phyloP scores from a whole-genome alignment of 2,888 invertebrate species.

The Bursaphelenchus okinawaensis region DNA sequence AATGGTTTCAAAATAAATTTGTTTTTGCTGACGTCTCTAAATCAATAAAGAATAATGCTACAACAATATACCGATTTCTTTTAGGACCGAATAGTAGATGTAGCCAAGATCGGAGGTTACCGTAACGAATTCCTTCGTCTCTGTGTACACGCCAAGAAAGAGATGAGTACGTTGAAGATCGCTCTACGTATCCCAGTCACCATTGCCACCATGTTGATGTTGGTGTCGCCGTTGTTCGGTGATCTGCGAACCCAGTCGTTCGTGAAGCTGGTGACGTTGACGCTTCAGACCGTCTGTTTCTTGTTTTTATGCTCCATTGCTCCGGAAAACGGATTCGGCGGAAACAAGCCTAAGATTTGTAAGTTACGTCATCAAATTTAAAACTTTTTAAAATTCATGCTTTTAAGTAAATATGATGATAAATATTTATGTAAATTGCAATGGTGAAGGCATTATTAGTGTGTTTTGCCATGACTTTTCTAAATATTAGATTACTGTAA shows the following conservation, averaged over 20 bases:
- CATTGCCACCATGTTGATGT: constrained; percentile 46
- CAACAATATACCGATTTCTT: background rate
- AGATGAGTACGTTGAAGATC: constrained; percentile 45
- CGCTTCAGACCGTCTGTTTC: constrained; percentile 52
- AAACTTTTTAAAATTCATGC: too few relatives aligned
- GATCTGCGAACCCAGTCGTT: constrained; percentile 49
- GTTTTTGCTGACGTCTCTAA: too few relatives aligned
- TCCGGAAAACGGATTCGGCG: constrained; percentile 48
- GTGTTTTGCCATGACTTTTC: too few relatives aligned
- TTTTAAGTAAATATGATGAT: too few relatives aligned
- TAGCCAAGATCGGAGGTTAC: constrained; percentile 20
- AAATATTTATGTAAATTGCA: too few relatives aligned
- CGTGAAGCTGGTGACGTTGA: constrained; percentile 46
- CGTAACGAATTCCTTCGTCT: constrained; percentile 36
- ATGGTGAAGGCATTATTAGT: too few relatives aligned
- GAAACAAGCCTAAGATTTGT: constrained; percentile 50
- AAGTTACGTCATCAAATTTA: constrained; percentile 11
- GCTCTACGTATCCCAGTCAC: constrained; percentile 44
- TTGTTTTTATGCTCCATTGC: constrained; percentile 51
- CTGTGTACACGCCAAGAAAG: constrained; percentile 45
- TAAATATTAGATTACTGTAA: too few relatives aligned
- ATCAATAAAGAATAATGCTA: background rate
- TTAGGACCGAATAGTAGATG: constrained; percentile 25
- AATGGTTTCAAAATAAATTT: too few relatives aligned
- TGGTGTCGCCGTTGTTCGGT: constrained; percentile 52